Conservation (phyloP, 2,888 invertebrate genomes). For the Polydesmus complanatus region DNA sequence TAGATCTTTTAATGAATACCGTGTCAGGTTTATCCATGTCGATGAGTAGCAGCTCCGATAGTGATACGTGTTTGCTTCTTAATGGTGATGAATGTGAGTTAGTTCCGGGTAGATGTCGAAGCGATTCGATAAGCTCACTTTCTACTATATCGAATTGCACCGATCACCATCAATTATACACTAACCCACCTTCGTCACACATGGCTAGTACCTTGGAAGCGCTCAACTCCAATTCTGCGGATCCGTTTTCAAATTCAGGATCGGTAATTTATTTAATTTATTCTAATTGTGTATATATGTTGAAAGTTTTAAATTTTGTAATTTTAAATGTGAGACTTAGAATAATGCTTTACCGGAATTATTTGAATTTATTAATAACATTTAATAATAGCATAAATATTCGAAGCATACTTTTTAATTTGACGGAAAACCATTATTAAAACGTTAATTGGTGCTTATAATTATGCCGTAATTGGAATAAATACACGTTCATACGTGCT, state of each 20-base stretch:
- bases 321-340: no score
- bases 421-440: no score
- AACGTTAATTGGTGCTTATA: no score
- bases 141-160: slow-evolving; percentile 24
- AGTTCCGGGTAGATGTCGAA: slow-evolving; percentile 23
- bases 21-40: slow-evolving; percentile 21
- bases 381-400: no score
- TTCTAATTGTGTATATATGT: no score
- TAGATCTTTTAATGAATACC: slow-evolving; percentile 15
- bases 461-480: no score
- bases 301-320: no score
- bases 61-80: neutral
- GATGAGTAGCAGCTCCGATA: slow-evolving; percentile 31
- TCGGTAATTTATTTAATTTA: no score
- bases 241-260: slow-evolving; percentile 13
- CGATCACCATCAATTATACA: slow-evolving; percentile 12
- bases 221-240: slow-evolving; percentile 16
- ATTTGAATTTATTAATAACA: no score
- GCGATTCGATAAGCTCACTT: slow-evolving; percentile 30
- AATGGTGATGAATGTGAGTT: neutral
- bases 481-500: no score
- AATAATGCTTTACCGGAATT: no score
- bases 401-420: no score
- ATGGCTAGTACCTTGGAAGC: slow-evolving; percentile 30
- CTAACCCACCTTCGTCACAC: slow-evolving; percentile 25